Percentiles rank a stretch among this genome's conserved stretches.
phyloP scores from a whole-genome alignment of 37 sponge, comb jelly and placozoan genomes.

The Diacarnus erythraeanus region DNA sequence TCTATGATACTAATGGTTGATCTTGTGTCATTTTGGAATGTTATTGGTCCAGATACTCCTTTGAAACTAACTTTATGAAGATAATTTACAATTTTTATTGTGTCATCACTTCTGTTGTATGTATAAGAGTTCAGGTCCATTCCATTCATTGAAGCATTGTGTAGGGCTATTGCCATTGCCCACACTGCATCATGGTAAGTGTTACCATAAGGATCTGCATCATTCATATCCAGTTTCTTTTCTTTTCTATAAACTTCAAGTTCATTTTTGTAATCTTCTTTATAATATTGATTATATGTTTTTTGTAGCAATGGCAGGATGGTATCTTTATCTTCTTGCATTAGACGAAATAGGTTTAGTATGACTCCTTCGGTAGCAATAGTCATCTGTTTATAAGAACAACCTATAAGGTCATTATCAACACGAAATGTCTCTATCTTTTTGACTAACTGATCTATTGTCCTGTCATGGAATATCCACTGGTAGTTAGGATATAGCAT shows the following conservation, averaged over 20 bases:
- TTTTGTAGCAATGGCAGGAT: neutral
- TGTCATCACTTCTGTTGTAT: neutral
- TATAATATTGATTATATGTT: neutral
- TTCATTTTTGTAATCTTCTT: neutral
- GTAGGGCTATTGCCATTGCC: conserved; percentile 33
- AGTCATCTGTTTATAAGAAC: neutral
- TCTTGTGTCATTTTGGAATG: neutral
- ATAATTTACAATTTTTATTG: neutral
- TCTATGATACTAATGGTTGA: neutral
- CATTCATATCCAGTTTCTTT: neutral
- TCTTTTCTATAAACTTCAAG: neutral
- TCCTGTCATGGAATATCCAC: conserved; percentile 40
- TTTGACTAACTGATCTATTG: neutral
- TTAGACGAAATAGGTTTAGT: conserved; percentile 9
- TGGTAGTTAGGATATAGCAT: conserved; percentile 31
- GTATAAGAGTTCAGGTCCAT: neutral
- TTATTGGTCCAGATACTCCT: conserved; percentile 13
- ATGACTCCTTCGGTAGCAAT: conserved; percentile 18
- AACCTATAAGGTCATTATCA: neutral
- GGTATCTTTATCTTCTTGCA: neutral
- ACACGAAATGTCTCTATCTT: neutral
- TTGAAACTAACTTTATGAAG: neutral
- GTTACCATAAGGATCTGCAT: neutral
- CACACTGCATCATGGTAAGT: conserved; percentile 41
- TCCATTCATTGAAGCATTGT: conserved; percentile 13